Conservation (phyloP, 2,888 invertebrate species). For the Drosophila glabriapex region DNA sequence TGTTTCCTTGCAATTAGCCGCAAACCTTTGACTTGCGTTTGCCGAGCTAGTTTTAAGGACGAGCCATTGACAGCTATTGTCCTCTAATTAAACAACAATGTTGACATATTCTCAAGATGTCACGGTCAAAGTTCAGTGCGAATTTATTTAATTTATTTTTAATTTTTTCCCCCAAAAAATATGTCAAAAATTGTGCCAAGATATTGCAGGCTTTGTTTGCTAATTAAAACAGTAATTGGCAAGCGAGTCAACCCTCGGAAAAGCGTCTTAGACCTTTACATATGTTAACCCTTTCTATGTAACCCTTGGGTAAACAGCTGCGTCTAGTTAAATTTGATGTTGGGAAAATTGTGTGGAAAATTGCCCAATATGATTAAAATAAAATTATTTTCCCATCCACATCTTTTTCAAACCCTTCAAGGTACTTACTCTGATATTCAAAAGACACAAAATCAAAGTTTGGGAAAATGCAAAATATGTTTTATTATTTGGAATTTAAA, state of each 20-base stretch:
- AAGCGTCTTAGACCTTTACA: conserved; percentile 36
- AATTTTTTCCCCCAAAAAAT: conserved; percentile 41
- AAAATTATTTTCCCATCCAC: neutral
- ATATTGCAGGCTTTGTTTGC: conserved; percentile 61
- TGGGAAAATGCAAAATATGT: neutral
- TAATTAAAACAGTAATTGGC: conserved; percentile 67
- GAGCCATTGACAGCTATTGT: conserved; percentile 77
- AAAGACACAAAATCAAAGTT: neutral
- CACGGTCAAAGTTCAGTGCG: conserved; percentile 66
- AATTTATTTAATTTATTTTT: conserved; percentile 1
- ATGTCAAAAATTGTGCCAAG: conserved; percentile 35
- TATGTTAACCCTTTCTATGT: neutral
- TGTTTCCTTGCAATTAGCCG: conserved; percentile 44
- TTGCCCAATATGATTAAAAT: neutral
- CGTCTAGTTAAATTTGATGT: conserved; percentile 5
- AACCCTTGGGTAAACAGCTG: conserved; percentile 23
- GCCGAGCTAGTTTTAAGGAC: conserved; percentile 29
- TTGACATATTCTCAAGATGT: conserved; percentile 72
- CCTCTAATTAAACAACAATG: conserved; percentile 76
- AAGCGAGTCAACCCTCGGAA: conserved; percentile 35
- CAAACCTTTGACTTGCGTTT: conserved; percentile 54
- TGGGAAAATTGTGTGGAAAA: conserved; percentile 23
- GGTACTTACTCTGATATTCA: neutral
- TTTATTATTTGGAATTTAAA: neutral
- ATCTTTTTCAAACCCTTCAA: neutral